phyloP scores from a whole-genome alignment of 2,113 vertebrate species.

The Microcebus tavaratra region DNA sequence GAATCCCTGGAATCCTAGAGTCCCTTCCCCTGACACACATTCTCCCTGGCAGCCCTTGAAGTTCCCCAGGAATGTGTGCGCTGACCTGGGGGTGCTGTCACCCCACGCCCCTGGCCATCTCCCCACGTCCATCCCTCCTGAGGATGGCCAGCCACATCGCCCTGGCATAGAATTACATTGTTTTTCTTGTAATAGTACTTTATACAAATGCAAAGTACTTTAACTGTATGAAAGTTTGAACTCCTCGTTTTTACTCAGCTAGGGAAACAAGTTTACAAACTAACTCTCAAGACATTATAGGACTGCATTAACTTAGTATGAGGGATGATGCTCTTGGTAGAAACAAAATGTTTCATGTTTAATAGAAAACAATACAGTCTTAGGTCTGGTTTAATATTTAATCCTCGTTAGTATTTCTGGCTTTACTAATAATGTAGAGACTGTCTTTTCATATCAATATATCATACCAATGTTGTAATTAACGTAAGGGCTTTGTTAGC shows the following conservation, averaged over 20 bases:
- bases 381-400: background rate
- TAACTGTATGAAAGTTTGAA: background rate
- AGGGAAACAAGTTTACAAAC: background rate
- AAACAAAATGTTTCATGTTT: background rate
- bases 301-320: background rate
- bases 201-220: background rate
- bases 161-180: background rate
- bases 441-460: background rate
- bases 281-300: background rate
- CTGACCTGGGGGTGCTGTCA: fast-evolving
- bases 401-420: background rate
- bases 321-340: background rate
- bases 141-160: background rate
- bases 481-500: background rate
- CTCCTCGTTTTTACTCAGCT: background rate
- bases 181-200: background rate
- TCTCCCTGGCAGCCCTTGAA: background rate
- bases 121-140: background rate
- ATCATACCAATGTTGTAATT: background rate
- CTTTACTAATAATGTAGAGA: background rate
- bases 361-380: background rate
- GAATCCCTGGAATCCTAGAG: background rate
- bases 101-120: background rate
- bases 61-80: background rate
- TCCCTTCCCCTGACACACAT: background rate